These are phyloP conservation scores for Leptopilina myrica DNA, from an alignment of 2,888 invertebrate species.

Conservation along the genomic window DNA sequence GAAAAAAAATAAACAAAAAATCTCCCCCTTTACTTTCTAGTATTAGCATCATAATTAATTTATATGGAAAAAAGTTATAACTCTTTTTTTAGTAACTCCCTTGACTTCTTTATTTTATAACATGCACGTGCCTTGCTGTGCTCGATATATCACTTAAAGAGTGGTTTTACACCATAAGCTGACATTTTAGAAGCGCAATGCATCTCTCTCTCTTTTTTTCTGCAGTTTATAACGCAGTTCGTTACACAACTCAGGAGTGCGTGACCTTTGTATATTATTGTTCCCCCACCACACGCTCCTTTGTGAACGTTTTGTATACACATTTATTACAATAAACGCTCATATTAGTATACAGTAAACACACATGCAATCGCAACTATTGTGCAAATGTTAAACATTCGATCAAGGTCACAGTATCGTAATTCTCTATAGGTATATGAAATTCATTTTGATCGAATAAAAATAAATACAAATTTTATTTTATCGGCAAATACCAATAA, in stretches of 20 bases:
- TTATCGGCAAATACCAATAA: background rate
- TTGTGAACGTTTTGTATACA: background rate
- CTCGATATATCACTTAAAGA: background rate
- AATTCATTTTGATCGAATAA: too few species aligned
- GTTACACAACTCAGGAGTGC: background rate
- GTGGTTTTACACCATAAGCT: background rate
- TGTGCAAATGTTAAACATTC: too few species aligned
- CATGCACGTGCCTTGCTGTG: background rate
- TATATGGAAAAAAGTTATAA: background rate
- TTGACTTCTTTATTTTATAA: background rate
- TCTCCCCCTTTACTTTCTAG: background rate
- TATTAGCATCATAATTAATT: background rate
- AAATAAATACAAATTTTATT: background rate
- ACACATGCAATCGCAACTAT: background rate
- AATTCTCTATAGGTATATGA: too few species aligned
- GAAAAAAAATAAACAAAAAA: too few species aligned
- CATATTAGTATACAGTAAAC: background rate
- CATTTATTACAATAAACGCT: background rate
- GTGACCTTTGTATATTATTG: constrained; percentile 22
- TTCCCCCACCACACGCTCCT: background rate
- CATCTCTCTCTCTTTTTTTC: background rate
- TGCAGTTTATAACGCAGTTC: background rate
- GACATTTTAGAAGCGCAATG: constrained; percentile 29
- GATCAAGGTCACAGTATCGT: too few species aligned
- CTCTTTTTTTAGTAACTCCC: constrained; percentile 3